phyloP scores from a whole-genome alignment of 2,797 vertebrate species.

The Cercopithecus mitis region DNA sequence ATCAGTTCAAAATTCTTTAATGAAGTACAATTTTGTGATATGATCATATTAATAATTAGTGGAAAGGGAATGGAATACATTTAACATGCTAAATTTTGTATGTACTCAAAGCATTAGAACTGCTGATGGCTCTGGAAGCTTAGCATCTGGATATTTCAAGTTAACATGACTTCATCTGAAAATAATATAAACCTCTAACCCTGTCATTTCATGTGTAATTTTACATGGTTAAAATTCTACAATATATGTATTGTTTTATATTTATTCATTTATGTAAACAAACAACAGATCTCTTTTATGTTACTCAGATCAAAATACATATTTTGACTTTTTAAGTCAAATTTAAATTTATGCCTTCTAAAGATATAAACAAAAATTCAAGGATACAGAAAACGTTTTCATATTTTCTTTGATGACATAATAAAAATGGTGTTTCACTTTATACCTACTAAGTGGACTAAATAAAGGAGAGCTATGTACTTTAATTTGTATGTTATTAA shows the following conservation, averaged over 20 bases:
- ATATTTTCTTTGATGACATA: background rate
- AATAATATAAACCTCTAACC: background rate
- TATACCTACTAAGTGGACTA: background rate
- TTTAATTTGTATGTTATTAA: background rate
- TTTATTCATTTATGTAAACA: background rate
- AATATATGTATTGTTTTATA: background rate
- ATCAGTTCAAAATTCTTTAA: conserved; percentile 15
- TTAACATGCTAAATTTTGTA: background rate
- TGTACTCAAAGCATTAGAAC: background rate
- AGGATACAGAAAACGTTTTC: background rate
- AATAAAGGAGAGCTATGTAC: background rate
- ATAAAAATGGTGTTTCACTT: background rate
- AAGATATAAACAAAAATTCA: background rate
- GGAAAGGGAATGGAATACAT: background rate
- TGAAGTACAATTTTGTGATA: background rate
- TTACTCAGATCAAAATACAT: background rate
- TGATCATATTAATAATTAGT: background rate
- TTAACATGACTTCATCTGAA: background rate
- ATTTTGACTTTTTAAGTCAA: background rate
- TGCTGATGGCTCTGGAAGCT: background rate
- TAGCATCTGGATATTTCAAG: background rate
- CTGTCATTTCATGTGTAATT: background rate
- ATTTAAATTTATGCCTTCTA: background rate
- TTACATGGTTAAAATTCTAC: background rate
- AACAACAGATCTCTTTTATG: background rate